These are phyloP conservation scores for Stegostoma tigrinum DNA, from an alignment of 2,113 vertebrate species.

Conservation along the genomic window DNA sequence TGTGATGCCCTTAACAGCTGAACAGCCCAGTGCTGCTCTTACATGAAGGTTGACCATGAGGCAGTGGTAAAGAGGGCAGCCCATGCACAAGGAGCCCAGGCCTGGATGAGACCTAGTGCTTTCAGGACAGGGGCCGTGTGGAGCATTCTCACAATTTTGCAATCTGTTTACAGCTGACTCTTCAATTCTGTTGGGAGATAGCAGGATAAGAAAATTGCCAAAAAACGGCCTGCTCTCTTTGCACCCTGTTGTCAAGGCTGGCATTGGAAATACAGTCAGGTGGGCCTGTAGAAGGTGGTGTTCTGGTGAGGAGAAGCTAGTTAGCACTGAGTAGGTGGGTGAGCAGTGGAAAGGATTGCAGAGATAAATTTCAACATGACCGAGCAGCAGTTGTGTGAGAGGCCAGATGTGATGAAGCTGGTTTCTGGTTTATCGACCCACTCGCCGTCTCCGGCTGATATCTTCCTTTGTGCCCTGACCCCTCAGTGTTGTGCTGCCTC, in stretches of 20 bases:
- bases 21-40: background rate
- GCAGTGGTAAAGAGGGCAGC: background rate
- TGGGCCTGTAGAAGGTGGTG: background rate
- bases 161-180: background rate
- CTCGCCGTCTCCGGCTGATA: background rate
- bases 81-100: background rate
- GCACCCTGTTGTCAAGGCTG: background rate
- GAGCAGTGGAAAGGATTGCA: background rate
- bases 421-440: background rate
- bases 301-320: background rate
- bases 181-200: background rate
- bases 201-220: background rate
- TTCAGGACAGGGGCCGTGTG: background rate
- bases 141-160: background rate
- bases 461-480: background rate
- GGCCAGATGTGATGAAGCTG: background rate
- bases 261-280: background rate
- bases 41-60: background rate
- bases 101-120: background rate
- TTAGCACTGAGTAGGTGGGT: too few species aligned
- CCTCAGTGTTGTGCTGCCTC: background rate
- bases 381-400: background rate
- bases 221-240: background rate
- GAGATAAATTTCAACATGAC: background rate
- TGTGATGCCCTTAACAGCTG: background rate